Conservation (phyloP, 2,113 vertebrate species). For the Cinclus cinclus region DNA sequence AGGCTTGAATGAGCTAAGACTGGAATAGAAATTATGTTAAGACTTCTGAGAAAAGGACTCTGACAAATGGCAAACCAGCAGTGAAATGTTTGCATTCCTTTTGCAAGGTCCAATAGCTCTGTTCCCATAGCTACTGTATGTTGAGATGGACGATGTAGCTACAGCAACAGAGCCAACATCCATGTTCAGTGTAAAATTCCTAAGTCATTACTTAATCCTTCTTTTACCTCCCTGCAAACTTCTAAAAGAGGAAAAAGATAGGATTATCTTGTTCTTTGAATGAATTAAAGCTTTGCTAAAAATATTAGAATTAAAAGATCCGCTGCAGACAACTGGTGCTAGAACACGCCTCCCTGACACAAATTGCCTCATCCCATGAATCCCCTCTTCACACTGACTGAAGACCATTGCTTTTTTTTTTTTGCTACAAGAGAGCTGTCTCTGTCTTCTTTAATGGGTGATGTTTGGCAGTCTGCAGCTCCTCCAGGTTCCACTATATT, state of each 20-base stretch:
- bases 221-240: background rate
- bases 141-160: slow-evolving; percentile 39
- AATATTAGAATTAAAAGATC: background rate
- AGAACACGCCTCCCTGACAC: background rate
- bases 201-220: background rate
- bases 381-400: background rate
- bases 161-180: slow-evolving; percentile 37
- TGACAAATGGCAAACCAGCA: slow-evolving; percentile 22
- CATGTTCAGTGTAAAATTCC: slow-evolving; percentile 24
- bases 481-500: background rate
- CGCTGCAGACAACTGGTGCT: background rate
- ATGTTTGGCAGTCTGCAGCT: background rate
- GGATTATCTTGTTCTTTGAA: background rate
- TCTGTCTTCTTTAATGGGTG: background rate
- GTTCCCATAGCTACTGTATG: slow-evolving; percentile 64
- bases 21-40: slow-evolving; percentile 11
- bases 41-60: slow-evolving; percentile 20
- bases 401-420: background rate
- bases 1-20: background rate
- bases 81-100: slow-evolving; percentile 52
- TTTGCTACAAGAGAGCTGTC: background rate
- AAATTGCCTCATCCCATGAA: background rate
- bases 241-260: background rate
- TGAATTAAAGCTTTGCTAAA: background rate
- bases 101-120: slow-evolving; percentile 9